phyloP scores from a whole-genome alignment of 2,797 vertebrate genomes.

The Hemitrygon akajei region DNA sequence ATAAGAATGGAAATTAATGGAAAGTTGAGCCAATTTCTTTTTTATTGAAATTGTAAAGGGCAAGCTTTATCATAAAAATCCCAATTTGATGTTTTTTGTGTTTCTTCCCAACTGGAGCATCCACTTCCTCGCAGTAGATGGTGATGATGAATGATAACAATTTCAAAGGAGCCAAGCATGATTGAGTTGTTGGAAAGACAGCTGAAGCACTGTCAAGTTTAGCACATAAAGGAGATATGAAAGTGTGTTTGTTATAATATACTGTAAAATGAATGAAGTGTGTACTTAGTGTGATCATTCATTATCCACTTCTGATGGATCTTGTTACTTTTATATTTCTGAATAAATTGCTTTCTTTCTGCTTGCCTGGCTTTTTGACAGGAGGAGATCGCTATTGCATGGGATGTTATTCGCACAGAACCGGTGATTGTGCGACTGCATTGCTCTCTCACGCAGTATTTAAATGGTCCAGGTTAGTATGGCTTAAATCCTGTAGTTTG shows the following conservation, averaged over 20 bases:
- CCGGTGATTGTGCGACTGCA: constrained; percentile 78
- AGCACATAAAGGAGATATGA: neutral
- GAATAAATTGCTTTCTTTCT: constrained; percentile 37
- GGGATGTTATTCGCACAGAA: constrained; percentile 79
- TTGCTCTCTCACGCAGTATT: constrained; percentile 80
- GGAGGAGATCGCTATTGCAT: constrained; percentile 83
- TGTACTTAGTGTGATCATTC: constrained; percentile 14
- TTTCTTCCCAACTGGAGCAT: neutral
- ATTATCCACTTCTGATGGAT: constrained; percentile 31
- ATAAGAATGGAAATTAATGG: no score
- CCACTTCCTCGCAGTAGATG: neutral
- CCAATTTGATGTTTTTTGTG: neutral
- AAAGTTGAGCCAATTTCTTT: neutral
- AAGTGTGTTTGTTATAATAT: constrained; percentile 18
- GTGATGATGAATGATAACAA: neutral
- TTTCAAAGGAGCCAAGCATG: constrained; percentile 24
- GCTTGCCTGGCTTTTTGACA: constrained; percentile 46
- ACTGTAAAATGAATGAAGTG: constrained; percentile 22
- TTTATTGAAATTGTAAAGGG: neutral
- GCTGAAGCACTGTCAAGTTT: neutral
- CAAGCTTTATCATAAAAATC: neutral
- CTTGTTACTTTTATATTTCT: constrained; percentile 33
- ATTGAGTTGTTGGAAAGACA: constrained; percentile 16
- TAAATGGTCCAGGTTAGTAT: constrained; percentile 78
- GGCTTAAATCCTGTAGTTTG: neutral